These are phyloP conservation scores for Sclerodermus sp. DNA, from an alignment of 2,888 invertebrate species.

Conservation along the genomic window DNA sequence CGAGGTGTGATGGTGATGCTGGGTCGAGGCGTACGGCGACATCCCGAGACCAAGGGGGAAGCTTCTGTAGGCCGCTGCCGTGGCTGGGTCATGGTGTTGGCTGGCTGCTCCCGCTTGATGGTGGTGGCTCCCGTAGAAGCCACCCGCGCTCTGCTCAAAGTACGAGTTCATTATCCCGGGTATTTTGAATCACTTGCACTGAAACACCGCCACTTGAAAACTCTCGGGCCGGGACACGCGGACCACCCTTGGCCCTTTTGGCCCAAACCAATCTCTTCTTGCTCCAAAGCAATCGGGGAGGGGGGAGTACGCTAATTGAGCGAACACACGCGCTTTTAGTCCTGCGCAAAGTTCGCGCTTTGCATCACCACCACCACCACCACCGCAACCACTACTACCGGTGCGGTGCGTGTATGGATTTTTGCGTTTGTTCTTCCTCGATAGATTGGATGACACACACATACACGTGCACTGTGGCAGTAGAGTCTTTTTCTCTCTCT, in stretches of 20 bases:
- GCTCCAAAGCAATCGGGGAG: too few relatives aligned
- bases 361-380: too few relatives aligned
- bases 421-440: too few relatives aligned
- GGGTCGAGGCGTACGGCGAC: conserved; percentile 77
- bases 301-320: conserved; percentile 22
- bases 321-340: conserved; percentile 23
- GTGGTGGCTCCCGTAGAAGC: conserved; percentile 91
- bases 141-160: conserved; percentile 83
- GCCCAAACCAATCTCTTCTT: too few relatives aligned
- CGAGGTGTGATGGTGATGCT: conserved; percentile 69
- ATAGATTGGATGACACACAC: too few relatives aligned
- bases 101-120: conserved; percentile 71
- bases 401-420: too few relatives aligned
- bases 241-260: too few relatives aligned
- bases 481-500: neutral
- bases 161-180: conserved; percentile 84
- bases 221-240: conserved; percentile 1
- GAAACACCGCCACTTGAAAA: conserved; percentile 42
- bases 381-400: too few relatives aligned
- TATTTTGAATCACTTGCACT: conserved; percentile 49
- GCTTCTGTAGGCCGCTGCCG: conserved; percentile 76
- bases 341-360: too few relatives aligned
- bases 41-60: conserved; percentile 84
- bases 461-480: too few relatives aligned
- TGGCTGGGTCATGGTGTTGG: conserved; percentile 74